A percentile compares a stretch with the other conserved stretches of the same genome.
These are phyloP conservation scores for Gymnosoma rotundatum DNA, from an alignment of 2,888 invertebrate species.

Conservation along the genomic window DNA sequence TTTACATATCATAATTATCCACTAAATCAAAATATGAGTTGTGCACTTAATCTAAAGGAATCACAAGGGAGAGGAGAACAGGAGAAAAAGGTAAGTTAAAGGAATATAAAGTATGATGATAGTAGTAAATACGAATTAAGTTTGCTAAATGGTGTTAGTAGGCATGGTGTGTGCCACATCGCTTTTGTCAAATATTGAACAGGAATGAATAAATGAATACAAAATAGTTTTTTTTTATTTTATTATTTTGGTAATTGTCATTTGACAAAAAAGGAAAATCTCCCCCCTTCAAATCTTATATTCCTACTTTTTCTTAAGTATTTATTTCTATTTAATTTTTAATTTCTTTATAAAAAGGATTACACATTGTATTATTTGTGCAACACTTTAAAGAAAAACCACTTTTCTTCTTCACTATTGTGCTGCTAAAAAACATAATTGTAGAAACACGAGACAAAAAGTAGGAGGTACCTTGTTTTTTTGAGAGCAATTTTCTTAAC, in stretches of 20 bases:
- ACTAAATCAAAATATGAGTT: slow-evolving; percentile 60
- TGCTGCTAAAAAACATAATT: slow-evolving; percentile 29
- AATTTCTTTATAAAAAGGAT: slow-evolving; percentile 56
- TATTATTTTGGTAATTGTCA: slow-evolving; percentile 73
- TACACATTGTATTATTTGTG: slow-evolving; percentile 41
- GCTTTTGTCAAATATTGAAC: slow-evolving; percentile 45
- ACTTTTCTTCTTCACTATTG: slow-evolving; percentile 57
- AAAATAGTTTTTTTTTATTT: slow-evolving; percentile 47
- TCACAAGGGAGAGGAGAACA: background rate
- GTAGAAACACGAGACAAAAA: slow-evolving; percentile 73
- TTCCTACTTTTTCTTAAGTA: slow-evolving; percentile 12
- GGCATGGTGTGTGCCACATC: slow-evolving; percentile 65
- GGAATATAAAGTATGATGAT: background rate
- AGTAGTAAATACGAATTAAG: slow-evolving; percentile 20
- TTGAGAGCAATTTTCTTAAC: background rate
- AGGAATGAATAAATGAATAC: slow-evolving; percentile 43
- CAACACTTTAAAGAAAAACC: slow-evolving; percentile 63
- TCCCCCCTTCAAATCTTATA: slow-evolving; percentile 25
- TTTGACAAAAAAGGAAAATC: slow-evolving; percentile 66
- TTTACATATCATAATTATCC: slow-evolving; percentile 65
- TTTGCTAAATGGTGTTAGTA: slow-evolving; percentile 11
- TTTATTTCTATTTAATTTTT: slow-evolving; percentile 21
- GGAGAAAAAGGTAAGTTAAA: background rate
- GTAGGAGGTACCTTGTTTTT: slow-evolving; percentile 75
- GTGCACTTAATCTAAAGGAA: slow-evolving; percentile 17